Evolutionary conservation across 2,113 vertebrate species (phyloP), one percentile per base, ranked within the genome.

Genomic region (Nesogale talazaci): DNA sequence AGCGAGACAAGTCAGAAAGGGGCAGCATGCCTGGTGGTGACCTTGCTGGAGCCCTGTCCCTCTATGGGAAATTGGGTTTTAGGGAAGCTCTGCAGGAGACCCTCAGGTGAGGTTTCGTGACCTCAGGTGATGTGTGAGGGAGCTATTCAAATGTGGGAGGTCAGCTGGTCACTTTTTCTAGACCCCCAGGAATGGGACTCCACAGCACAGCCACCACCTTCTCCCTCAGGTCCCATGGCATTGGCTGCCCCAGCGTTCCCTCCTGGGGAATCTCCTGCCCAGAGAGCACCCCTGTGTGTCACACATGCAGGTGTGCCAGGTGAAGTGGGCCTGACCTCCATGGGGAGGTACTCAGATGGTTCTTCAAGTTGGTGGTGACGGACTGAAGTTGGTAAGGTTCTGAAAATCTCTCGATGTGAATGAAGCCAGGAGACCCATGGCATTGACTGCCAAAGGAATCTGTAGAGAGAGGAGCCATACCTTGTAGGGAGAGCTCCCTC

Each of bases 321-420:
- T 11, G n/a, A 6, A 1, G 0, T 15, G 2, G 27, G 4, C 31
- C 16, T 22, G 52, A 16, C 3, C 27, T 57, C 78, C 20, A 8
- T 29, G 11, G 61, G 42, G 72, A 25, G 16, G 12, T 0, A 34
- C 5, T 20, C 19, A 8, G 9, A 25, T 20, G 22, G 38, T 75
- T 75, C n/a, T 65, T 12, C 63, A 29, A 27, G 25, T n/a, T 1
- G 61, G 27, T 4, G 16, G 0, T 34, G 38, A 67, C 29, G 74
- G 40, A 17, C 40, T 0, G 38, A 38, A 42, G 52, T 25, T 29
- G 14, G 23, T 11, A 14, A 36, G 46, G 3, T 74, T 74, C 15
- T 23, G 0, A 17, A 61, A 10, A 23, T 23, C 36, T 59, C 57
- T 52, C 2, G 0, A 3, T 70, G 52, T 5, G 12, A 69, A 46